Percentiles rank a stretch among this genome's conserved stretches.
These are phyloP conservation scores for Montifringilla adamsi DNA, from an alignment of 2,113 vertebrate genomes.

Conservation along the genomic window DNA sequence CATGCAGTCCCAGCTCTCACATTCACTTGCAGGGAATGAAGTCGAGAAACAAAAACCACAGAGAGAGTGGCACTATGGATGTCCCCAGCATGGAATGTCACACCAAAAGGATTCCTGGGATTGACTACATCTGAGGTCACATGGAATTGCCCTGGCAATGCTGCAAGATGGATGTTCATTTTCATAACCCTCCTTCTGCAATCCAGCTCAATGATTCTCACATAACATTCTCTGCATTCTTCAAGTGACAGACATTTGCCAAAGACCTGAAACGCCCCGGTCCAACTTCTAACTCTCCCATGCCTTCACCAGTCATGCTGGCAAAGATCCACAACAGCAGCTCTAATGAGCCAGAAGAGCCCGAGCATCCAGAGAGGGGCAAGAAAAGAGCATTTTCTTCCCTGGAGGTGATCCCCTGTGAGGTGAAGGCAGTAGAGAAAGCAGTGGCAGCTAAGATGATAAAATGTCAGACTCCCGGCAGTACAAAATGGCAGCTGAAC, in stretches of 20 bases:
- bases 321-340: rapidly evolving
- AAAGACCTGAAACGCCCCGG: neutral
- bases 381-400: neutral
- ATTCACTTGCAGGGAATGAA: neutral
- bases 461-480: conserved; percentile 55
- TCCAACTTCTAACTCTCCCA: neutral
- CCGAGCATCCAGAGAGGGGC: neutral
- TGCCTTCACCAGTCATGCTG: neutral
- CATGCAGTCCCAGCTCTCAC: neutral
- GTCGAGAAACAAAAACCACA: neutral
- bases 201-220: neutral
- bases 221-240: neutral
- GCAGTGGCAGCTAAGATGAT: conserved; percentile 2
- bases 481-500: conserved; percentile 56
- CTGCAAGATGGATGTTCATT: neutral
- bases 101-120: neutral
- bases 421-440: neutral
- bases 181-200: neutral
- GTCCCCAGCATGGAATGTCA: neutral
- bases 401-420: neutral
- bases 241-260: neutral
- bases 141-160: neutral
- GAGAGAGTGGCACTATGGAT: neutral
- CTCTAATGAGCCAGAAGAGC: neutral
- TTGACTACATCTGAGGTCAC: neutral